Base-by-base conservation (phyloP, 2,113 vertebrate species). In the Spizaetus ornatus region DNA sequence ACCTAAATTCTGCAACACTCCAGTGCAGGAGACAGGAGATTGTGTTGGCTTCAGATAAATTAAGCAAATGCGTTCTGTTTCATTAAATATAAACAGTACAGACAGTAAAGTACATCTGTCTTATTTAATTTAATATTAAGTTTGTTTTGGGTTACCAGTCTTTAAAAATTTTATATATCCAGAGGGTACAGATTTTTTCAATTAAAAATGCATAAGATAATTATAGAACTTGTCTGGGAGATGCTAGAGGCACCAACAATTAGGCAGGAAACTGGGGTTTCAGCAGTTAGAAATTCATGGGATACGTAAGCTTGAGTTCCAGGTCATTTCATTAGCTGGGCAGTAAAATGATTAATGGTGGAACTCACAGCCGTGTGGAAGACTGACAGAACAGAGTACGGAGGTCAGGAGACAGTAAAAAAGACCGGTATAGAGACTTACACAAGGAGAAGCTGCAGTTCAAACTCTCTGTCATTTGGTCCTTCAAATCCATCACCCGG, bases 1-100 rank as follows among this genome's bases (percentile, higher is more conserved):
- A 94, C 95, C 94, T 89, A 93, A 89, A 95, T 97, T 94, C 91
- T 89, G n/a, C 69, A 95, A 69, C n/a, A 50, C 48, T 92, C 42
- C 61, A 69, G 27, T 72, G n/a, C 31, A 92, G 59, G 72, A 94
- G 80, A 74, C 27, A 74, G 59, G 36, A 92, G 47, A 93, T 69
- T 11, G 2, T 76, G 80, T 66, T 88, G 43, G 48, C 81, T 79
- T 94, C 66, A 82, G 73, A 91, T 36, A 82, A 72, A 76, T 31
- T 72, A 91, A 69, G 70, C n/a, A 87, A 94, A 82, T 82, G 45
- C 76, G 43, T 90, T 92, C 36, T 80, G 21, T 94, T 93, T 87
- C 77, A 84, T 94, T 90, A 92, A 93, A 94, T 77, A 95, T 69
- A 95, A 94, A 91, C 43, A 92, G 88, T 25, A 56, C 14, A 52